Evolutionary conservation across 2,888 invertebrate species (phyloP), one percentile per base, ranked within the genome.

Genomic region (Troglohyphantes excavatus): DNA sequence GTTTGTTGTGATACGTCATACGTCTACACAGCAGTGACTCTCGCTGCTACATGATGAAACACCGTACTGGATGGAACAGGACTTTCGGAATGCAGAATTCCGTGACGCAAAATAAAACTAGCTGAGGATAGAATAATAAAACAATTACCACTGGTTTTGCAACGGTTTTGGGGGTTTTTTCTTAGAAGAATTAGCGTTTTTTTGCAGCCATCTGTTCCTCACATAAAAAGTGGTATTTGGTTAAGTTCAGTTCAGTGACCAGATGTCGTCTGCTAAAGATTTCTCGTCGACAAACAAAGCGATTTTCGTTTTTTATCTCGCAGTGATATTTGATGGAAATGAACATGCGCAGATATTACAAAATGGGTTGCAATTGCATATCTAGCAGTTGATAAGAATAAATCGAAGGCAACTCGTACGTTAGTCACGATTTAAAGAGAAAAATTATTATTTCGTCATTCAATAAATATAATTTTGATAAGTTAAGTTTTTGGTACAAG

Each of bases 21-120:
- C 86, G 82, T 82, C 82, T 89, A 89, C 88, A 82, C 59, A 27
- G 70, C 82, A 72, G 65, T 63, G 72, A 65, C n/a, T 82, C 82
- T 89, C 82, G 75, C n/a, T 75, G 43, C 19, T 61, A 61, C 59
- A 68, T 89, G 65, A 63, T 43, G 88, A 82, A 75, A 88, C 81
- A 76, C 61, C 82, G 83, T 83, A 83, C 83, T 83, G 83, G 70
- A 53, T 53, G 19, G 82, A 89, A 89, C 88, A 76, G 82, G 88
- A 89, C 79, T 89, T 81, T 70, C 68, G 88, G 88, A 89, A 89
- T 89, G 88, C 82, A 82, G 88, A 68, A 89, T 76, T 67, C n/a
- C 88, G 82, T 89, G 88, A 82, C 88, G 88, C 81, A 89, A 89
- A 53, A 76, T 59, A 82, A 19, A 89, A 68, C 82, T 81, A 89